Conservation (phyloP, 2,797 vertebrate species). For the Austrolebias charrua region DNA sequence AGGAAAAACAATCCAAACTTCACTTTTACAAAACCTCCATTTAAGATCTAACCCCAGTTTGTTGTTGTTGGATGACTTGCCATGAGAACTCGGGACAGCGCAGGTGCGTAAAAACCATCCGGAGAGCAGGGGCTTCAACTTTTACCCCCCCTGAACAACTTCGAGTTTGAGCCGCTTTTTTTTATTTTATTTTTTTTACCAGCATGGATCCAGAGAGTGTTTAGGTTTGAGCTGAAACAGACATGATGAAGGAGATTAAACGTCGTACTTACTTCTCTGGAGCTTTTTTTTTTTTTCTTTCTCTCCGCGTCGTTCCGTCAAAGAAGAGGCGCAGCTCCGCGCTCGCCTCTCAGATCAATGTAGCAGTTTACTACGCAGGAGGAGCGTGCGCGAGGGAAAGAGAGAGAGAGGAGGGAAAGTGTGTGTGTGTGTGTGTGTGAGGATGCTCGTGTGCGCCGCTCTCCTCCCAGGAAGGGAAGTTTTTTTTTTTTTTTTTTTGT, state of each 20-base stretch:
- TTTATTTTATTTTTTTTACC: too few relatives aligned
- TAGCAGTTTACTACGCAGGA: constrained; percentile 50
- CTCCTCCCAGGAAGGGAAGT: constrained; percentile 67
- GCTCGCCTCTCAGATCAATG: constrained; percentile 60
- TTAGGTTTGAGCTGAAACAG: neutral
- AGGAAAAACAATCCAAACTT: neutral
- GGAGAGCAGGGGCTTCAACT: neutral
- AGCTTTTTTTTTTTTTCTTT: constrained; percentile 15
- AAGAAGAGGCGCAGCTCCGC: constrained; percentile 59
- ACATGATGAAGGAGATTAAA: too few relatives aligned
- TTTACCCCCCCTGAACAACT: neutral
- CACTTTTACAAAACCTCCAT: too few relatives aligned
- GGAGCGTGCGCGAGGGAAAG: constrained; percentile 21
- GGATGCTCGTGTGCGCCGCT: constrained; percentile 65
- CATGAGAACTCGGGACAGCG: neutral
- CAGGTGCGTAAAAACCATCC: constrained; percentile 16
- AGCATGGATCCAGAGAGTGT: constrained; percentile 19
- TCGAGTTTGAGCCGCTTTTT: too few relatives aligned
- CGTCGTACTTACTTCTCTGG: constrained; percentile 50
- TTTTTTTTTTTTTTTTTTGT: constrained; percentile 22
- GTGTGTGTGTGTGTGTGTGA: constrained; percentile 7
- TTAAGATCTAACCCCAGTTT: neutral
- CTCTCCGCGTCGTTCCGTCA: constrained; percentile 51
- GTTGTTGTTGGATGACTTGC: neutral
- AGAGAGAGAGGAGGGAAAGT: constrained; percentile 2